phyloP scores from a whole-genome alignment of 2,888 invertebrate genomes.

The Hirtodrosophila duncani region DNA sequence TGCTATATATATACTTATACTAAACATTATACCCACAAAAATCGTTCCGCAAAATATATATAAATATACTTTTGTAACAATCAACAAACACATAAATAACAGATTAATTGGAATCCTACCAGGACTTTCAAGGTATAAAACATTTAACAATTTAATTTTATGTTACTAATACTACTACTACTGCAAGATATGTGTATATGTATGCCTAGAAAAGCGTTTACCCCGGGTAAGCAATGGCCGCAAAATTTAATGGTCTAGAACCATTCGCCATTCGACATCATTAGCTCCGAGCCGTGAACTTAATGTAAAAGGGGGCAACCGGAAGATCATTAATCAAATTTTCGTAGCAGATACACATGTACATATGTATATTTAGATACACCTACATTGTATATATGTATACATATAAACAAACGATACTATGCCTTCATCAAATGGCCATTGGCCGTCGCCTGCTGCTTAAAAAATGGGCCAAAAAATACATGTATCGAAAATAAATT shows the following conservation, averaged over 20 bases:
- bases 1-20: constrained; percentile 29
- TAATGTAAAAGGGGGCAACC: not conserved
- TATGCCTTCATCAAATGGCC: constrained; percentile 35
- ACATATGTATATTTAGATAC: constrained; percentile 17
- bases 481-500: constrained; percentile 70
- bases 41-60: constrained; percentile 46
- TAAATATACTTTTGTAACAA: constrained; percentile 45
- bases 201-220: constrained; percentile 33
- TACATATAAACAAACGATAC: constrained; percentile 4
- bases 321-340: constrained; percentile 66
- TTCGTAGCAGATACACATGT: constrained; percentile 32
- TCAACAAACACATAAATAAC: constrained; percentile 67
- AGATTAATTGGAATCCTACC: constrained; percentile 79
- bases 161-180: constrained; percentile 35
- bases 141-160: constrained; percentile 66
- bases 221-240: constrained; percentile 51
- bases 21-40: constrained; percentile 28
- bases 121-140: constrained; percentile 79
- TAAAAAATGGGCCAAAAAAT: constrained; percentile 40
- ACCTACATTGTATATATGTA: constrained; percentile 27
- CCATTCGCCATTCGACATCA: constrained; percentile 60
- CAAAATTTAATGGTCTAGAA: constrained; percentile 63
- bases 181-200: too few relatives aligned
- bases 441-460: constrained; percentile 26
- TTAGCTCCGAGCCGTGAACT: constrained; percentile 42